Base-by-base conservation (phyloP, 2,888 invertebrate genomes). In the Limnephilus rhombicus region DNA sequence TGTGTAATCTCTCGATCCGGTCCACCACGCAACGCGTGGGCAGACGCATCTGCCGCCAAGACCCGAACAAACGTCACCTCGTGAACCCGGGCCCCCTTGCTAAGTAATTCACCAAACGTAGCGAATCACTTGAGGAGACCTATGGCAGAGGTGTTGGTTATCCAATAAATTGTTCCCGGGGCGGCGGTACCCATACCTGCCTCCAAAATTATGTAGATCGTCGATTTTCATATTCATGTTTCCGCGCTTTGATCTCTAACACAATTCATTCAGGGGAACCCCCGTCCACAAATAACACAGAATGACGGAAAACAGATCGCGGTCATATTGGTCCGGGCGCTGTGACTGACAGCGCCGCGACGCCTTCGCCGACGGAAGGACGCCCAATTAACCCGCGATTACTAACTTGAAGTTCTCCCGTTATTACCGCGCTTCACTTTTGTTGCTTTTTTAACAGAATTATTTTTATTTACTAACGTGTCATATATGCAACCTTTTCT, bases 301-400 rank as follows among this genome's bases (percentile, higher is more conserved):
- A 68, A 24, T 68, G 68, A 68, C 68, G 24, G 68, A 24, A 68
- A 68, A 68, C 68, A 24, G 68, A 68, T 4, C 3, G 24, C 18
- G 24, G 53, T 7, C 68, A n/a, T 68, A n/a, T 68, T 68, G 68
- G 68, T 68, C 24, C 68, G 24, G 68, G 68, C 2, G 68, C 24
- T 7, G 68, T 68, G 68, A 68, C 68, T 68, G 68, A 68, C 68
- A 18, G 68, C 68, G n/a, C n/a, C n/a, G 68, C 24, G 68, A 68
- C 68, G 45, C 45, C 41, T 13, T 29, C 49, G 29, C 11, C 88
- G 80, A 24, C 88, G 88, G 88, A 89, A 89, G 88, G 80, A 29
- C 80, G 88, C 37, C 18, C 80, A 89, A 89, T 89, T 89, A 89
- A 37, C 80, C 80, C 41, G 80, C 80, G 80, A 88, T 88, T 80